Evolutionary conservation across 2,113 vertebrate species (phyloP).

Genomic region (Ailuropoda melanoleuca): DNA sequence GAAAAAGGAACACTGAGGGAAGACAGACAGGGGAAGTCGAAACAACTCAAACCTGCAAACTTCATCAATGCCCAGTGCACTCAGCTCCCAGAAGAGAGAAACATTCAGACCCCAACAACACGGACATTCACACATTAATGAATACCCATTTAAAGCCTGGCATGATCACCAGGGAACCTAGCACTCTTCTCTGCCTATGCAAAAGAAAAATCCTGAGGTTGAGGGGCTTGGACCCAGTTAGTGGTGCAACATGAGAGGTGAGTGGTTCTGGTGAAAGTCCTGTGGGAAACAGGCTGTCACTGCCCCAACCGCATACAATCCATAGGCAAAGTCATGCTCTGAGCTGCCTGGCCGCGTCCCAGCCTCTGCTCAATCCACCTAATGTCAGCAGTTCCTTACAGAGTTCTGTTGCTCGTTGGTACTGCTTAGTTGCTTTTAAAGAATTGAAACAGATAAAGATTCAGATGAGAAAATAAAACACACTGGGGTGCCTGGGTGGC

Average conservation of each 20-base stretch:
- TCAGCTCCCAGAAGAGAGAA: neutral
- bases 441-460: neutral
- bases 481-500: no score
- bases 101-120: neutral
- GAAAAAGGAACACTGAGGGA: neutral
- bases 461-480: neutral
- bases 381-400: neutral
- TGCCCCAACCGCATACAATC: neutral
- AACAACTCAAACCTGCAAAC: neutral
- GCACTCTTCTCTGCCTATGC: neutral
- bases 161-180: neutral
- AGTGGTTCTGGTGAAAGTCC: neutral
- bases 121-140: neutral
- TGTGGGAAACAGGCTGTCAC: neutral
- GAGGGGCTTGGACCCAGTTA: neutral
- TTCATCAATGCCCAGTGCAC: neutral
- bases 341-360: neutral
- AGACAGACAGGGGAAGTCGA: neutral
- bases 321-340: fast-evolving
- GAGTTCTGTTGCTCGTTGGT: neutral
- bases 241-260: neutral
- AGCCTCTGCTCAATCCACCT: neutral
- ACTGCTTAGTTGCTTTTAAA: neutral
- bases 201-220: neutral
- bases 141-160: neutral